phyloP scores from a whole-genome alignment of 2,888 invertebrate species.

The Rhagophthalmus giganteus region DNA sequence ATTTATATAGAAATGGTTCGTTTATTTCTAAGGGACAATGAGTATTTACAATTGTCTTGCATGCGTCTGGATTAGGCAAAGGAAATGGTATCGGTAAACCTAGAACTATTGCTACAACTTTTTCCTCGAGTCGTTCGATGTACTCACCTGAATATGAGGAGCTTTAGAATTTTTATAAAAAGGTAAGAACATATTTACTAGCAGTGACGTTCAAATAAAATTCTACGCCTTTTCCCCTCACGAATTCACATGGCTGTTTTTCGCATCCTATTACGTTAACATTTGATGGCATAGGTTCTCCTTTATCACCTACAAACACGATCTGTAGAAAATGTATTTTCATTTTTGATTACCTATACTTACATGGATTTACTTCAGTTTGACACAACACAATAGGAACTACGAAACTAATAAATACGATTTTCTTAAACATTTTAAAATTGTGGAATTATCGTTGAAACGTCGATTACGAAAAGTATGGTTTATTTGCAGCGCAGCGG shows the following conservation, averaged over 20 bases:
- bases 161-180: not conserved
- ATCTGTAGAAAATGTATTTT: not conserved
- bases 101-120: constrained; percentile 5
- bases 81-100: not conserved
- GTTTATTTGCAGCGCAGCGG: too few relatives aligned
- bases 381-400: not conserved
- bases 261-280: constrained; percentile 30
- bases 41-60: constrained; percentile 28
- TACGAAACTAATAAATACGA: not conserved
- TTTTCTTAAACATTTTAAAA: not conserved
- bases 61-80: constrained; percentile 28
- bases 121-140: constrained; percentile 6
- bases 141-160: constrained; percentile 10
- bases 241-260: constrained; percentile 30
- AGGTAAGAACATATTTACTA: too few relatives aligned
- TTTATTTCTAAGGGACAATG: constrained; percentile 37
- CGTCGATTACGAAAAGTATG: too few relatives aligned
- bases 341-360: constrained; percentile 6
- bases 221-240: constrained; percentile 13
- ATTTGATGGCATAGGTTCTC: constrained; percentile 18
- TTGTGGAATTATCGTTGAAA: too few relatives aligned
- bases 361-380: constrained; percentile 23
- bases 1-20: constrained; percentile 28
- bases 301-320: constrained; percentile 28
- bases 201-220: constrained; percentile 34